These are phyloP conservation scores for Gyrodactylus bullatarudis DNA, from an alignment of 1,140 invertebrate genomes.

Conservation along the genomic window DNA sequence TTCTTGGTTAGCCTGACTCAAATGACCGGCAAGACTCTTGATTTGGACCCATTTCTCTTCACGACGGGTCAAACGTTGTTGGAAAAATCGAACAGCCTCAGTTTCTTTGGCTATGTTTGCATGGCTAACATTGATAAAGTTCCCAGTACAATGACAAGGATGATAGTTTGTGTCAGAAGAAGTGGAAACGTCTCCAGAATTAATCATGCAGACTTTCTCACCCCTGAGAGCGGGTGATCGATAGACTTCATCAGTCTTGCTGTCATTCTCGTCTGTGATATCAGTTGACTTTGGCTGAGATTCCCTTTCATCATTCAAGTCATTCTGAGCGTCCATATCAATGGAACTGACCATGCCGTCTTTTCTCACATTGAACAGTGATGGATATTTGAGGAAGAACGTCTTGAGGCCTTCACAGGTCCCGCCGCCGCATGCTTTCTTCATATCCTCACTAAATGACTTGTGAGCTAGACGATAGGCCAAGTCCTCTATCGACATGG, in stretches of 20 bases:
- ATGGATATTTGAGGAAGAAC: constrained; percentile 21
- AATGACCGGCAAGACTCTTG: constrained; percentile 19
- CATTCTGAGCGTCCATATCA: constrained; percentile 6
- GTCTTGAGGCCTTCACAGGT: constrained; percentile 20
- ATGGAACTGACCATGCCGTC: constrained; percentile 14
- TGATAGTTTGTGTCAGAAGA: background rate
- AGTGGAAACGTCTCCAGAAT: background rate
- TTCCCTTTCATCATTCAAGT: background rate
- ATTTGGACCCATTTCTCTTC: constrained; percentile 19
- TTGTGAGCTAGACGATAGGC: constrained; percentile 20
- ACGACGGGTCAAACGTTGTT: constrained; percentile 15
- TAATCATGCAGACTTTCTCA: background rate
- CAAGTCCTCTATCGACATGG: constrained; percentile 16
- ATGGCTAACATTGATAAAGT: background rate
- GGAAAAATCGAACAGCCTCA: constrained; percentile 21
- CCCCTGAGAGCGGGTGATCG: background rate
- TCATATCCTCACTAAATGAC: constrained; percentile 20
- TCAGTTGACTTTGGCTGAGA: background rate
- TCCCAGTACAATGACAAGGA: background rate
- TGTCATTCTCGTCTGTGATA: background rate
- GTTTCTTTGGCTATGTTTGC: constrained; percentile 12
- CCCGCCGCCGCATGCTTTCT: constrained; percentile 16
- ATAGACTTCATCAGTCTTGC: background rate
- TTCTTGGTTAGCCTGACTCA: constrained; percentile 18
- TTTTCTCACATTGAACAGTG: constrained; percentile 18